phyloP scores from a whole-genome alignment of 1,140 invertebrate genomes.

The Meteorus sp. region DNA sequence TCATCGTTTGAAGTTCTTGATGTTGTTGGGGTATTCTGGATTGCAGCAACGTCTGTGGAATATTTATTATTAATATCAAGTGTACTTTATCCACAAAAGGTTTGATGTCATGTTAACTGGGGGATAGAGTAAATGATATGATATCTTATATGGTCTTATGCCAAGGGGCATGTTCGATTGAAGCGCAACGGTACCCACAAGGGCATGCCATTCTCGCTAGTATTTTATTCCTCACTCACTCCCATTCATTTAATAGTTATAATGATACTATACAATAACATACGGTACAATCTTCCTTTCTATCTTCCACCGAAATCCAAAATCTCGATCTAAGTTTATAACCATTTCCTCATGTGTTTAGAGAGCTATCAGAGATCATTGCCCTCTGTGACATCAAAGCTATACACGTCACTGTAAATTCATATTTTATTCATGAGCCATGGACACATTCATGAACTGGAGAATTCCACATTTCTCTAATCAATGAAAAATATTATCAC shows the following conservation, averaged over 20 bases:
- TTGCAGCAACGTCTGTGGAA: slow-evolving; percentile 37
- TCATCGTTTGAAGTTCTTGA: slow-evolving; percentile 36
- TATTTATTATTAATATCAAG: slow-evolving; percentile 9
- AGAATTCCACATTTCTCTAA: neutral
- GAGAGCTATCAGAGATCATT: slow-evolving; percentile 7
- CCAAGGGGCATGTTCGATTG: slow-evolving; percentile 18
- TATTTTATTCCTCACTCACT: neutral
- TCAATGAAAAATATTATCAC: neutral
- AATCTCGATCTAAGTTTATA: slow-evolving; percentile 15
- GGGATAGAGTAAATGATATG: neutral
- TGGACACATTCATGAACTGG: neutral
- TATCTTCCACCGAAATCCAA: slow-evolving; percentile 12
- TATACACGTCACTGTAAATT: slow-evolving; percentile 1
- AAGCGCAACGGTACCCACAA: slow-evolving; percentile 3
- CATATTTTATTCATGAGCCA: slow-evolving; percentile 13
- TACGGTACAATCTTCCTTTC: neutral
- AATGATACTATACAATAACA: no score
- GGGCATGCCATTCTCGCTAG: slow-evolving; percentile 3
- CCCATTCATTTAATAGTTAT: neutral
- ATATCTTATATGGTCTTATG: neutral
- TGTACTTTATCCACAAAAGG: neutral
- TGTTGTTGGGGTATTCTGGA: slow-evolving; percentile 50
- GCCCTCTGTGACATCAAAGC: slow-evolving; percentile 3
- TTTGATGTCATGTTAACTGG: neutral
- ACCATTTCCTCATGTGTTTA: neutral